Base-by-base conservation (phyloP, 1,140 invertebrate species). In the Pinna nobilis region DNA sequence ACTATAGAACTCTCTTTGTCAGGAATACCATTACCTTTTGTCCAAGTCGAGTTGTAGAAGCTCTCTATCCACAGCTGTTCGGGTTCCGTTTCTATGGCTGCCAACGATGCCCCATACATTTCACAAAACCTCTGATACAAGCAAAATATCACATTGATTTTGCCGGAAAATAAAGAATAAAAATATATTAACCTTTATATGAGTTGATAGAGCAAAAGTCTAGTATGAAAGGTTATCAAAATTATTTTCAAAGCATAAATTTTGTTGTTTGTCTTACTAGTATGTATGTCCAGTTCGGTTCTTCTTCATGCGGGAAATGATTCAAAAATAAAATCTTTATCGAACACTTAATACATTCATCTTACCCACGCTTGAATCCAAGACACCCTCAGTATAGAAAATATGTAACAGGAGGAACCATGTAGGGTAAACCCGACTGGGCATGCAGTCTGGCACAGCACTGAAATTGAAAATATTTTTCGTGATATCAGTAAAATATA, bases 351-450 rank as follows among this genome's bases (percentile, higher is more conserved):
- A n/a, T n/a, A n/a, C n/a, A n/a, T n/a, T n/a, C n/a, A n/a, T n/a
- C 20, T 37, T 68, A 75, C 73, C 73, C 57, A 69, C 1, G 73
- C 73, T 50, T 75, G 73, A 25, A 70, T 70, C 73, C 73, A 75
- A 3, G 66, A 65, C 0, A 59, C 73, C 20, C 20, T 66, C 3
- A 75, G 66, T 49, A 69, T 63, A 15, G 66, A 75, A 23, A 75
- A 75, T 9, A 69, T 30, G 23, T 75, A 75, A 39, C 73, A 75
- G 7, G 59, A 63, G 23, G 37, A 51, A n/a, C 47, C 72, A 55
- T 74, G 30, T 15, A 39, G 33, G 11, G 63, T 49, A 39, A 68
- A 74, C 6, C 71, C 71, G 25, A 44, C 20, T 44, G 64, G 64
- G 53, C 71, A 73, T 37, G 35, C 25, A 23, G 53, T 25, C 20